phyloP scores from a whole-genome alignment of 2,888 invertebrate species.

The Halocaridina rubra region DNA sequence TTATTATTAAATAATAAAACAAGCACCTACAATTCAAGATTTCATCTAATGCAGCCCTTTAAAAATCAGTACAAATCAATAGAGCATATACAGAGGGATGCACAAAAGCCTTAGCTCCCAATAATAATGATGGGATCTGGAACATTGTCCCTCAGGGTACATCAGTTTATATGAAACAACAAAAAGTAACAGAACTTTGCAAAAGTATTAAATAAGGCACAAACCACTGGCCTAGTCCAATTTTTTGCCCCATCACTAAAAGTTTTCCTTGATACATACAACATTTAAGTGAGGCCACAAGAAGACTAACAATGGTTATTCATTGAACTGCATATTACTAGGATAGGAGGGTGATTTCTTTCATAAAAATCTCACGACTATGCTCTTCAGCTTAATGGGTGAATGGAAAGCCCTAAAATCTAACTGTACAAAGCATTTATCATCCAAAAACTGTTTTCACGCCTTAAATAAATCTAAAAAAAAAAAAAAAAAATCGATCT shows the following conservation, averaged over 20 bases:
- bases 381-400: too few relatives aligned
- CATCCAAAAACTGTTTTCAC: too few relatives aligned
- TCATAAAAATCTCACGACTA: background rate
- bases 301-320: background rate
- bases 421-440: too few relatives aligned
- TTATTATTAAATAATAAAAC: conserved; percentile 22
- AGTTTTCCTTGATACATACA: background rate
- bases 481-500: too few relatives aligned
- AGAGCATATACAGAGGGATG: background rate
- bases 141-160: conserved; percentile 46
- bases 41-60: background rate
- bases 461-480: too few relatives aligned
- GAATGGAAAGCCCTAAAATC: too few relatives aligned
- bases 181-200: conserved; percentile 38
- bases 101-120: background rate
- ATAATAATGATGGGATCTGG: conserved; percentile 31
- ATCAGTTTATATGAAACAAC: background rate
- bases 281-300: background rate
- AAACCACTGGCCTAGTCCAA: conserved; percentile 44
- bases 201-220: conserved; percentile 54
- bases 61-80: background rate
- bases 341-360: background rate
- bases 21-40: background rate
- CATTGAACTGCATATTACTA: background rate
- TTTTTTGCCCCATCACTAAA: background rate